Conservation (phyloP, 2,797 vertebrate genomes). For the Dromococcyx pavoninus region DNA sequence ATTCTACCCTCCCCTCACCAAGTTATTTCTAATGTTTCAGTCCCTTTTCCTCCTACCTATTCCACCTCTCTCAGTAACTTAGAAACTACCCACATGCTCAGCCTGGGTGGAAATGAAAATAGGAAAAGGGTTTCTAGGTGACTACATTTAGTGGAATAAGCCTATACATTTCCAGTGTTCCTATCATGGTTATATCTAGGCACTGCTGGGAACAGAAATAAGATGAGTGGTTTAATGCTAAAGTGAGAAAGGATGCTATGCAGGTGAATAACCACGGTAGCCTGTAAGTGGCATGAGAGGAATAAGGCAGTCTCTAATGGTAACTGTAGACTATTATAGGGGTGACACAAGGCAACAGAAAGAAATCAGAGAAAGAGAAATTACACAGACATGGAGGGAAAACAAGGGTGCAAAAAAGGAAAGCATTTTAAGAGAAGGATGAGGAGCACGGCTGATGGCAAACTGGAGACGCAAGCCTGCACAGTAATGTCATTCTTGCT, state of each 20-base stretch:
- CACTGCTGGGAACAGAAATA: not conserved
- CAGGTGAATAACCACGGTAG: not conserved
- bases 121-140: conserved; percentile 36
- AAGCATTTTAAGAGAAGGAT: rapidly evolving
- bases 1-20: not conserved
- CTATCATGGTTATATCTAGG: not conserved
- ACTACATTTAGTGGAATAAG: not conserved
- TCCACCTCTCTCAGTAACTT: conserved; percentile 30
- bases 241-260: not conserved
- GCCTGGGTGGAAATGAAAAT: not conserved
- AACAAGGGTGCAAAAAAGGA: not conserved
- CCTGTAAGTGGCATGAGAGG: not conserved
- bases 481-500: not conserved
- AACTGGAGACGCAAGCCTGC: not conserved
- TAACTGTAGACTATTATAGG: not conserved
- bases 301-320: not conserved
- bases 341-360: not conserved
- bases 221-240: not conserved
- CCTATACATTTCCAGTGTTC: not conserved
- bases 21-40: conserved; percentile 32
- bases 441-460: rapidly evolving
- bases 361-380: not conserved
- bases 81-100: conserved; percentile 37
- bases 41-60: conserved; percentile 18
- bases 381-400: not conserved